Conservation (phyloP, 1,140 invertebrate species). For the Heliconius congener region DNA sequence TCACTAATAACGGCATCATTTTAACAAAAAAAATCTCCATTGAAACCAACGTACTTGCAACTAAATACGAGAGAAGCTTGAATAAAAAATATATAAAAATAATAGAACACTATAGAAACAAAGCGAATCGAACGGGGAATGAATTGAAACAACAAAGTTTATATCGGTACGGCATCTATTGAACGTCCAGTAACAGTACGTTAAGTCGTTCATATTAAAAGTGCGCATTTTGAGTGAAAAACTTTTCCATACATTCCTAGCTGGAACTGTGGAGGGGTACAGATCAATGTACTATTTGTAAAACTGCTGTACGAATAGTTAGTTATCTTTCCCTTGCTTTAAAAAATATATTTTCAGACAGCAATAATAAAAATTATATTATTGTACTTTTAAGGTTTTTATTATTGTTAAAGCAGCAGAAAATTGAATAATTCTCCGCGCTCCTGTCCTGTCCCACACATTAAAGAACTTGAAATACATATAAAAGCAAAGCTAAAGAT, state of each 20-base stretch:
- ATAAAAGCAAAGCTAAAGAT: no score
- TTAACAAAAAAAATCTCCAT: no score
- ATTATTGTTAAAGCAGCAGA: no score
- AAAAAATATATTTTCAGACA: no score
- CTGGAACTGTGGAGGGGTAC: background rate
- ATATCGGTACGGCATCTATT: conserved; percentile 7
- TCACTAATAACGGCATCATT: no score
- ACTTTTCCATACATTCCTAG: conserved; percentile 9
- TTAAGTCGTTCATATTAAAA: conserved; percentile 7
- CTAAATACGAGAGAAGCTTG: background rate
- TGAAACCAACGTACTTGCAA: background rate
- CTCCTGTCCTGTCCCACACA: no score
- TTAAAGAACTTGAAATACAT: no score
- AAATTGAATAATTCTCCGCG: no score
- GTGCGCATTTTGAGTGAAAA: background rate
- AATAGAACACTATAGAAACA: background rate
- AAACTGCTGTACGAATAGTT: background rate
- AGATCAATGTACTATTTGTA: background rate
- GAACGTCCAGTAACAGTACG: conserved; percentile 7
- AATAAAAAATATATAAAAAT: background rate
- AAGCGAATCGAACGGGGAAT: background rate
- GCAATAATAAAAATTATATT: no score
- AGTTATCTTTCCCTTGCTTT: no score
- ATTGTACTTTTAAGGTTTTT: no score
- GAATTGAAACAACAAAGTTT: background rate